Conservation (phyloP, 2,797 vertebrate species). For the Pogoniulus pusillus region DNA sequence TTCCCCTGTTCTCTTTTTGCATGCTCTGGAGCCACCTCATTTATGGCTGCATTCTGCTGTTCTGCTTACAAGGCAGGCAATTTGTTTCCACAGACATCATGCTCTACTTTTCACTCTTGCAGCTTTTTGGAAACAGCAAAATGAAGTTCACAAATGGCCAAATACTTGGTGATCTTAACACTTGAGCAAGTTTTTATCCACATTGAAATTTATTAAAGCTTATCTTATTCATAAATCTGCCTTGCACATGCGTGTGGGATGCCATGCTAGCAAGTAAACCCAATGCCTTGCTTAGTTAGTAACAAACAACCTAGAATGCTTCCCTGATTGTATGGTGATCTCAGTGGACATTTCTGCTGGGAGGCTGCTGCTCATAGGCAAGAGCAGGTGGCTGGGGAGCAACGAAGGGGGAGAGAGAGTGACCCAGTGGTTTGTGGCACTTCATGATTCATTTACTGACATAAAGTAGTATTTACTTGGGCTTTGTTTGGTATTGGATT, state of each 20-base stretch:
- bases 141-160: neutral
- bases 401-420: neutral
- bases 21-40: neutral
- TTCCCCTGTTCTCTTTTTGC: neutral
- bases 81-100: neutral
- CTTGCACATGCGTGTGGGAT: fast-evolving
- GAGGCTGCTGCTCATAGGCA: neutral
- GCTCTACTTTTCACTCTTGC: neutral
- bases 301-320: neutral
- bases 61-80: neutral
- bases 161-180: neutral
- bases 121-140: neutral
- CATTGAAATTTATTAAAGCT: neutral
- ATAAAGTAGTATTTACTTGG: neutral
- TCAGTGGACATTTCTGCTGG: neutral
- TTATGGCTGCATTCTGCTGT: neutral
- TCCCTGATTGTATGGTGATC: neutral
- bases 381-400: neutral
- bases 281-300: neutral
- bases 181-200: neutral
- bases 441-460: neutral
- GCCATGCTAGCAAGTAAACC: neutral
- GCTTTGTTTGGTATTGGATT: neutral
- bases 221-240: neutral
- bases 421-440: neutral